Conservation (phyloP, 2,113 vertebrate species). For the Xiphophorus hellerii region DNA sequence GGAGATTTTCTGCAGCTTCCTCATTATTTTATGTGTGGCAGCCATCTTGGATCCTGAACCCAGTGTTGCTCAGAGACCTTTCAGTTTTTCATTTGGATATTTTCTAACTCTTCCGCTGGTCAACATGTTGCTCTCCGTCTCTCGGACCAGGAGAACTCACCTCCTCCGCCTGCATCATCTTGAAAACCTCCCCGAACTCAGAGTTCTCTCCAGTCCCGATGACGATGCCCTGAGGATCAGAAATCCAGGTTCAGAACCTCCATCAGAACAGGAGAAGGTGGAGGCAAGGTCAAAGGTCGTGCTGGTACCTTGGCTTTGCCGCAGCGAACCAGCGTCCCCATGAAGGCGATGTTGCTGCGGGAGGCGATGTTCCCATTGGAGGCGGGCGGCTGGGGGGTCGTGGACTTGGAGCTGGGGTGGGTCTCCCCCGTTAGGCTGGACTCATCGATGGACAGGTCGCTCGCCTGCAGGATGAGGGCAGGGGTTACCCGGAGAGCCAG, state of each 20-base stretch:
- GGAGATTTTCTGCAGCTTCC: no score
- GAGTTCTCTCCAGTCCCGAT: conserved; percentile 98
- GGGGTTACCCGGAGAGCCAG: background rate
- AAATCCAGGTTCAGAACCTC: background rate
- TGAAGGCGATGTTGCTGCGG: conserved; percentile 96
- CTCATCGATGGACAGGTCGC: conserved; percentile 92
- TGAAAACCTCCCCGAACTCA: conserved; percentile 98
- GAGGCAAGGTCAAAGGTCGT: background rate
- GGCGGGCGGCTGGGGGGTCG: conserved; percentile 81
- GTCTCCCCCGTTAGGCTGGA: conserved; percentile 97
- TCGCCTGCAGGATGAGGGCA: conserved; percentile 73
- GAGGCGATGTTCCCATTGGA: conserved; percentile 91
- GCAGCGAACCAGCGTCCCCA: conserved; percentile 97
- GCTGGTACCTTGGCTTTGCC: conserved; percentile 93
- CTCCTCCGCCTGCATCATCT: conserved; percentile 99
- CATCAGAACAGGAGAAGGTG: background rate
- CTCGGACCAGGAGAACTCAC: conserved; percentile 44
- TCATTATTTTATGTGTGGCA: no score
- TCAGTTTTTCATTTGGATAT: no score
- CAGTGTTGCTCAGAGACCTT: no score
- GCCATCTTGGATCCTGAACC: no score
- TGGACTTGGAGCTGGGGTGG: conserved; percentile 89
- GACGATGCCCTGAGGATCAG: conserved; percentile 88
- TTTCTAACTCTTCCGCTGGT: no score
- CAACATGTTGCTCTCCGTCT: no score